Evolutionary conservation across 35 echinoderm and acorn worm species (phyloP).

Genomic region (Patiria miniata): DNA sequence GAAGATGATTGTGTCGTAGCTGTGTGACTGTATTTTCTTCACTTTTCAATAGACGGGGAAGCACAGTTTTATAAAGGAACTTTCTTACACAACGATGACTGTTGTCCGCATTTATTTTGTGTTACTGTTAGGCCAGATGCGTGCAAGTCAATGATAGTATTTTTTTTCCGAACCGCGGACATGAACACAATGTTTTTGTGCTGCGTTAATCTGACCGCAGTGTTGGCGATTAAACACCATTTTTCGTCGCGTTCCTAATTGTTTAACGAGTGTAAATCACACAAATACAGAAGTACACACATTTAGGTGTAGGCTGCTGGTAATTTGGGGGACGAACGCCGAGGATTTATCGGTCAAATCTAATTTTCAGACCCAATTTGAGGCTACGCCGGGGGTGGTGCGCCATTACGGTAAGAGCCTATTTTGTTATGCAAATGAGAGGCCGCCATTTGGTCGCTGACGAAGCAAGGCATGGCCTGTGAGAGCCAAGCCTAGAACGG

Average conservation of each 20-base stretch:
- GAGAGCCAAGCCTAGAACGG: background rate
- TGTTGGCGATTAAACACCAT: background rate
- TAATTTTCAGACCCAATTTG: background rate
- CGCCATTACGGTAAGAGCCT: slow-evolving; percentile 20
- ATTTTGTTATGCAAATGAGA: slow-evolving; percentile 68
- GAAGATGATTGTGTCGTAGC: too few relatives aligned
- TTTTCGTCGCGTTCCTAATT: background rate
- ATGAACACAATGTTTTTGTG: too few relatives aligned
- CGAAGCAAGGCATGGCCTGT: slow-evolving; percentile 14
- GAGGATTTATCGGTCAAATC: background rate
- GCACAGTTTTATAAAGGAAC: too few relatives aligned
- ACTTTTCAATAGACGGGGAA: too few relatives aligned
- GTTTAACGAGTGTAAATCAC: background rate
- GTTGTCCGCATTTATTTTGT: too few relatives aligned
- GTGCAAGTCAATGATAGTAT: too few relatives aligned
- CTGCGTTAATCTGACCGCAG: too few relatives aligned
- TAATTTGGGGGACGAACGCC: background rate
- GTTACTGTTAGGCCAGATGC: too few relatives aligned
- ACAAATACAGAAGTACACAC: background rate
- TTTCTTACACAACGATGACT: too few relatives aligned
- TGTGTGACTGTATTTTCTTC: too few relatives aligned
- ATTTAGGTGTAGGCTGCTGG: background rate
- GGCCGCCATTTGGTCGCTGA: slow-evolving; percentile 41
- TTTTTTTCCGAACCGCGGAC: too few relatives aligned
- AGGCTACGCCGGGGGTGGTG: slow-evolving; percentile 4